These are phyloP conservation scores for Chiloscyllium punctatum DNA, from an alignment of 2,797 vertebrate genomes.

Conservation along the genomic window DNA sequence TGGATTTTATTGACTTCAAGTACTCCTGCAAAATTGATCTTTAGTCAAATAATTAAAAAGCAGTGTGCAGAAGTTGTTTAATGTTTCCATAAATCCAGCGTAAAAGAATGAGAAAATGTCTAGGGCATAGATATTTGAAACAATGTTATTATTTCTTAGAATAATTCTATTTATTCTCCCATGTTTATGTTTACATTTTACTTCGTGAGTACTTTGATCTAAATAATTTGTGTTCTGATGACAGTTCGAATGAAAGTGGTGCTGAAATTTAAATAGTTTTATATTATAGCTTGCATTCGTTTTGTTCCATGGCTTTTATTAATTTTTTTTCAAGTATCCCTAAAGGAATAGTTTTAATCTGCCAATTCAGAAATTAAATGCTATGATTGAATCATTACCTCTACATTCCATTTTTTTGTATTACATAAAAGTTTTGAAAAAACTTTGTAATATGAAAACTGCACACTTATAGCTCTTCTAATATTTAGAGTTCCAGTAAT, in stretches of 20 bases:
- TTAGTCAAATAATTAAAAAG: not conserved
- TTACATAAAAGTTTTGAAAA: not conserved
- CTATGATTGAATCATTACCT: not conserved
- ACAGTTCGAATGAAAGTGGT: not conserved
- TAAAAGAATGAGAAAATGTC: not conserved
- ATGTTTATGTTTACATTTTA: not conserved
- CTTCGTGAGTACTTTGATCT: not conserved
- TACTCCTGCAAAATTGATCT: not conserved
- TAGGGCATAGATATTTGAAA: not conserved
- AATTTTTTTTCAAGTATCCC: not conserved
- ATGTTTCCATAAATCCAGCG: not conserved
- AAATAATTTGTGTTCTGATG: not conserved
- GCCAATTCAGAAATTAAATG: not conserved
- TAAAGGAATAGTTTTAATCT: not conserved
- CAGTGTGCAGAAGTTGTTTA: not conserved
- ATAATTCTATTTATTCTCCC: not conserved
- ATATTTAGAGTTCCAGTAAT: not conserved
- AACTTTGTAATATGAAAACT: not conserved
- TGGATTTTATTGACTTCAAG: not conserved
- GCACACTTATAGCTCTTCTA: not conserved
- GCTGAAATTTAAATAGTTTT: not conserved
- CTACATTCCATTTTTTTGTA: not conserved
- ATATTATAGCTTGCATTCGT: not conserved
- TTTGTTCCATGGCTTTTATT: not conserved
- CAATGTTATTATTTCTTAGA: slow-evolving; percentile 3